A percentile compares a stretch with the other conserved stretches of the same genome.
Conservation (phyloP, 2,113 vertebrate genomes). For the Tupaia chinensis region DNA sequence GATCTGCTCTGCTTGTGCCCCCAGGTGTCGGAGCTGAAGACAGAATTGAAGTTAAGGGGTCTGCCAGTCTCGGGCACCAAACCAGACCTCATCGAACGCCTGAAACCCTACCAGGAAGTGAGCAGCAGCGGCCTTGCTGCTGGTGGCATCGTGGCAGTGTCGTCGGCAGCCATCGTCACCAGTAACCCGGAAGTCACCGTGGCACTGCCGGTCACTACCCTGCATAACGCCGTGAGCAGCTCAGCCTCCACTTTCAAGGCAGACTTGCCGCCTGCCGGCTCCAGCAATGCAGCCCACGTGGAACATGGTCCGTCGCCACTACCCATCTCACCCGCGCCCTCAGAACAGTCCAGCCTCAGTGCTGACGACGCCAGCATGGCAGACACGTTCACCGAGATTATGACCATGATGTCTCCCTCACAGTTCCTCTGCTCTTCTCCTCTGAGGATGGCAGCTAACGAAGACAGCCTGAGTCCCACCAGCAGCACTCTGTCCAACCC, state of each 20-base stretch:
- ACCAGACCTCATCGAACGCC: conserved; percentile 96
- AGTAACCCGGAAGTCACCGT: conserved; percentile 83
- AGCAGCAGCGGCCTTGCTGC: conserved; percentile 80
- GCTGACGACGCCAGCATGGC: conserved; percentile 88
- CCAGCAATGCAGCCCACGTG: conserved; percentile 68
- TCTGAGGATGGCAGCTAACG: conserved; percentile 76
- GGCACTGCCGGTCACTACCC: conserved; percentile 82
- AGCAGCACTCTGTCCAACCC: conserved; percentile 79
- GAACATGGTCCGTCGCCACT: conserved; percentile 90
- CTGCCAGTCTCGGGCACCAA: conserved; percentile 98
- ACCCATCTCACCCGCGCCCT: conserved; percentile 91
- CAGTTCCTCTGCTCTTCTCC: conserved; percentile 87
- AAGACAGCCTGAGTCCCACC: conserved; percentile 84
- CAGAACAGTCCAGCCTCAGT: conserved; percentile 90
- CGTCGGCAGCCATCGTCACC: conserved; percentile 75
- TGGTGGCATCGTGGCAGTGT: conserved; percentile 77
- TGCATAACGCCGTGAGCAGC: conserved; percentile 80
- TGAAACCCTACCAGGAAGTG: conserved; percentile 95
- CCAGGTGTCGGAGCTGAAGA: conserved; percentile 97
- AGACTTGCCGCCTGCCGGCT: conserved; percentile 80
- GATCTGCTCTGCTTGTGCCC: conserved; percentile 49
- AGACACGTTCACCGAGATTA: conserved; percentile 88
- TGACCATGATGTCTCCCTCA: conserved; percentile 85
- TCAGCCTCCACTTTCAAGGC: conserved; percentile 78
- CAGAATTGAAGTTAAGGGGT: conserved; percentile 96